Conservation (phyloP, 2,797 vertebrate genomes). For the Fundulus diaphanus region DNA sequence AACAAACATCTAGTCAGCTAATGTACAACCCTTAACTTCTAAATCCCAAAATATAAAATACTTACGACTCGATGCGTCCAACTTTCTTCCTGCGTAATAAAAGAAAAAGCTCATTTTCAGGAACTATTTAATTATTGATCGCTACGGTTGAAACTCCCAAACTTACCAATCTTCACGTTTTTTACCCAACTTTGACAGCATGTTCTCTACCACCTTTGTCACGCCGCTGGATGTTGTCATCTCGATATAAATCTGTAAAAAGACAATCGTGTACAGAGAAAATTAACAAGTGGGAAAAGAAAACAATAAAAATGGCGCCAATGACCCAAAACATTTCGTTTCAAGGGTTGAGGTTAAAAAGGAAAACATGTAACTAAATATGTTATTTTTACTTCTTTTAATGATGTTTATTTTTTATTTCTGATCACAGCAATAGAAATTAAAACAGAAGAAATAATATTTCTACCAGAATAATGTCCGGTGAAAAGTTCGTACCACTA, state of each 20-base stretch:
- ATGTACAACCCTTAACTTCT: too few relatives aligned
- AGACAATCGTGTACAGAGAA: neutral
- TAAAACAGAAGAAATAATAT: neutral
- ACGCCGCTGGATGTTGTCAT: slow-evolving; percentile 54
- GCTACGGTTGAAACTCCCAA: too few relatives aligned
- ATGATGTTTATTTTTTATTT: too few relatives aligned
- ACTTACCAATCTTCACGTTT: slow-evolving; percentile 8
- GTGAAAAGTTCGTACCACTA: too few relatives aligned
- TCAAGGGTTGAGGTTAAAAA: neutral
- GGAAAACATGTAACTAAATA: neutral
- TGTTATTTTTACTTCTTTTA: neutral
- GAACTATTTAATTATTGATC: neutral
- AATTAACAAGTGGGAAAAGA: neutral
- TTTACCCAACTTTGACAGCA: fast-evolving
- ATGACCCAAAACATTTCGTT: neutral
- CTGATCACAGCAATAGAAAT: neutral
- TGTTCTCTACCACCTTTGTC: slow-evolving; percentile 18
- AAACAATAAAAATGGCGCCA: too few relatives aligned
- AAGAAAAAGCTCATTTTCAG: neutral
- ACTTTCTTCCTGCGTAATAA: slow-evolving; percentile 29
- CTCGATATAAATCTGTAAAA: slow-evolving; percentile 73
- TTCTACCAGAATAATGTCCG: too few relatives aligned
- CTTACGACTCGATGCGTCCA: slow-evolving; percentile 43
- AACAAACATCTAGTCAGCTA: too few relatives aligned
- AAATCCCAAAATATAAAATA: neutral